Evolutionary conservation across 2,113 vertebrate species (phyloP).

Genomic region (Aspidoscelis tigris): DNA sequence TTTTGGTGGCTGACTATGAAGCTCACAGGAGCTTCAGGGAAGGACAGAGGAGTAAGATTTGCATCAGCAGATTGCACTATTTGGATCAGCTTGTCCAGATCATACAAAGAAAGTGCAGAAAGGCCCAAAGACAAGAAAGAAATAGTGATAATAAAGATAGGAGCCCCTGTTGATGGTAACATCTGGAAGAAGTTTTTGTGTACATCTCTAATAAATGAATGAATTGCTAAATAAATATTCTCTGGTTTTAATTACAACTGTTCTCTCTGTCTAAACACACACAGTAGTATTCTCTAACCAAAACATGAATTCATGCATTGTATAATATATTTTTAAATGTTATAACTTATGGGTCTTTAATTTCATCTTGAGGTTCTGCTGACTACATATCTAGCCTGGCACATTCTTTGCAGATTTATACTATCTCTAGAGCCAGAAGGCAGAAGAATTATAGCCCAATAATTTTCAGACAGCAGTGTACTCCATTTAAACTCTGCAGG

Average conservation of each 20-base stretch:
- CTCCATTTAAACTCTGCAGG: conserved; percentile 31
- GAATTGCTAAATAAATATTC: conserved; percentile 10
- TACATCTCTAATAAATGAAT: neutral
- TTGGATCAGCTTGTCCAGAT: too few species aligned
- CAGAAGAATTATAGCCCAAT: conserved; percentile 34
- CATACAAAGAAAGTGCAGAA: too few species aligned
- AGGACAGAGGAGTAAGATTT: too few species aligned
- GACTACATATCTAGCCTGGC: conserved; percentile 12
- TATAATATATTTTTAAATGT: conserved; percentile 15
- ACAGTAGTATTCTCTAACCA: conserved; percentile 21
- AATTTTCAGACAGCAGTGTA: conserved; percentile 18
- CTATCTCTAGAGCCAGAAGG: conserved; percentile 20
- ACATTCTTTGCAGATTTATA: conserved; percentile 31
- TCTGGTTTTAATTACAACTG: conserved; percentile 16
- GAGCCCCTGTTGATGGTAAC: too few species aligned
- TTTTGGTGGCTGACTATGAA: too few species aligned
- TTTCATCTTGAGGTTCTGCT: conserved; percentile 28
- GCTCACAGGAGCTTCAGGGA: too few species aligned
- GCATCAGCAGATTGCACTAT: too few species aligned
- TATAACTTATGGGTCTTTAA: conserved; percentile 15
- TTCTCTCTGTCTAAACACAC: conserved; percentile 1
- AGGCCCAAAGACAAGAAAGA: too few species aligned
- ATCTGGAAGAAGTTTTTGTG: too few species aligned
- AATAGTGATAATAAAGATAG: too few species aligned
- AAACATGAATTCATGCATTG: conserved; percentile 6